These are phyloP conservation scores for Geotrupes spiniger DNA, from an alignment of 2,888 invertebrate genomes.

Conservation along the genomic window DNA sequence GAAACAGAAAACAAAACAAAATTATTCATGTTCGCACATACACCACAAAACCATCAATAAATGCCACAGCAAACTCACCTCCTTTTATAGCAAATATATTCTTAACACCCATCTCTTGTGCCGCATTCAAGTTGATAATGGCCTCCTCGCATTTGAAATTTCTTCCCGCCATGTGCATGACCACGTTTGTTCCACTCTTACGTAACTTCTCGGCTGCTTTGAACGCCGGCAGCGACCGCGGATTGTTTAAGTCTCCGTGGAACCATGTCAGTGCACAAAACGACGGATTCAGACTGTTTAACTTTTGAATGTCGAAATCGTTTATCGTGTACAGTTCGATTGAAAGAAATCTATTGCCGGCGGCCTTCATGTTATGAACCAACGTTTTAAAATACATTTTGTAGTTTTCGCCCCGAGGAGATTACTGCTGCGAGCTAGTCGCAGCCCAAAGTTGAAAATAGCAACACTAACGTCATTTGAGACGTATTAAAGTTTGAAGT, in stretches of 20 bases:
- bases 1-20: too few species aligned
- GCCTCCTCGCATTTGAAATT: slow-evolving; percentile 51
- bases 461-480: too few species aligned
- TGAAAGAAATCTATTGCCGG: slow-evolving; percentile 22
- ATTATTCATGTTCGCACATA: too few species aligned
- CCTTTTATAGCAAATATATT: slow-evolving; percentile 74
- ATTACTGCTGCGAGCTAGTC: too few species aligned
- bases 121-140: slow-evolving; percentile 52
- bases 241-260: slow-evolving; percentile 36
- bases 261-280: slow-evolving; percentile 50
- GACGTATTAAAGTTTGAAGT: too few species aligned
- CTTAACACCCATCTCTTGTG: slow-evolving; percentile 61
- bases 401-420: too few species aligned
- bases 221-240: slow-evolving; percentile 48
- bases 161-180: slow-evolving; percentile 58
- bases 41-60: too few species aligned
- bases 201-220: slow-evolving; percentile 46
- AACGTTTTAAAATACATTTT: slow-evolving; percentile 7
- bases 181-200: slow-evolving; percentile 48
- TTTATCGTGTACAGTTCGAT: slow-evolving; percentile 27
- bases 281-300: slow-evolving; percentile 34
- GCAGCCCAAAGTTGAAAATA: too few species aligned
- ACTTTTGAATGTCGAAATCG: slow-evolving; percentile 21
- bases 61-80: too few species aligned
- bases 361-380: slow-evolving; percentile 2